Conservation (phyloP, 2,888 invertebrate species). For the Polydrusus tereticollis region DNA sequence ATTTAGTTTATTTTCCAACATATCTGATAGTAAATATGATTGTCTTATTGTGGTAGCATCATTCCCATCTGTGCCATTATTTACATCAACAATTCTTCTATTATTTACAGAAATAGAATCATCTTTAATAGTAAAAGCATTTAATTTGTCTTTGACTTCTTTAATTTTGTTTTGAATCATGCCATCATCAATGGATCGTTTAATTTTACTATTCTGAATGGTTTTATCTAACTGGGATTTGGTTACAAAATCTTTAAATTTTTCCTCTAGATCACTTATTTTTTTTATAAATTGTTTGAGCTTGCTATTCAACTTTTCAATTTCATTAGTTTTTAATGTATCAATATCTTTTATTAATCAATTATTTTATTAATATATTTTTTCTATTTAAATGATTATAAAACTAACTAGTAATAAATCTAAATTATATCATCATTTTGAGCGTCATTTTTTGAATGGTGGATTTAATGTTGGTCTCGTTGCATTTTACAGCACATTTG, state of each 20-base stretch:
- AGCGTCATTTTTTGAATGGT: neutral
- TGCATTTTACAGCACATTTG: neutral
- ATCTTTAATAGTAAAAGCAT: too few relatives aligned
- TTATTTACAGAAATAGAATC: too few relatives aligned
- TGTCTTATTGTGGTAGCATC: too few relatives aligned
- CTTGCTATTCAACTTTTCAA: neutral
- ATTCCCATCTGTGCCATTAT: too few relatives aligned
- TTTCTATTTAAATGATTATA: neutral
- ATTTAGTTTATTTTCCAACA: too few relatives aligned
- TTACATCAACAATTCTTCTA: too few relatives aligned
- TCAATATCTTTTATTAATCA: neutral
- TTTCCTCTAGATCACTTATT: neutral
- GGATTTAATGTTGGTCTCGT: neutral
- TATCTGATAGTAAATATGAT: too few relatives aligned
- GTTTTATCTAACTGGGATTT: neutral
- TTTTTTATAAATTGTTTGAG: neutral
- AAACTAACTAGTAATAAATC: neutral
- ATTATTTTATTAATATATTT: neutral
- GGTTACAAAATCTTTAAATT: neutral
- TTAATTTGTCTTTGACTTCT: neutral
- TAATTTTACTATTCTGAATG: too few relatives aligned
- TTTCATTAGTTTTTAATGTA: neutral
- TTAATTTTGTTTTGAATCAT: neutral
- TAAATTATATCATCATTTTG: neutral
- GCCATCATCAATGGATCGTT: too few relatives aligned